A percentile compares a stretch with the other conserved stretches of the same genome.
These are phyloP conservation scores for Narcine bancroftii DNA, from an alignment of 2,113 vertebrate genomes.

Conservation along the genomic window DNA sequence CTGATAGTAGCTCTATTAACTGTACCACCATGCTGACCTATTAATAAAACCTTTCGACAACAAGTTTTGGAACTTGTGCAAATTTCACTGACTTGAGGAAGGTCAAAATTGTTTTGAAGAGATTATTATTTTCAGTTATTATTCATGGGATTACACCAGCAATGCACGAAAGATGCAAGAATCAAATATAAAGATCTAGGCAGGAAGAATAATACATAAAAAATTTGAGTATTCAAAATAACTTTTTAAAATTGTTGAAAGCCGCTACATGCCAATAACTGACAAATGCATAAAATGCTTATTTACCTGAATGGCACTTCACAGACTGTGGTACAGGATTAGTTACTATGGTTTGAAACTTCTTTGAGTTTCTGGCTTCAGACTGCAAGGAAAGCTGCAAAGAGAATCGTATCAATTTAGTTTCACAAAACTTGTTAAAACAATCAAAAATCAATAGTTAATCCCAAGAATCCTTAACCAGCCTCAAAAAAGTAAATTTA, in stretches of 20 bases:
- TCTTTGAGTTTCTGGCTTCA: conserved; percentile 3
- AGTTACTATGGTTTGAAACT: neutral
- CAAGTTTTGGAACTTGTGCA: neutral
- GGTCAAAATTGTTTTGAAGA: neutral
- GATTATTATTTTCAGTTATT: neutral
- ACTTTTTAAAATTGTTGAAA: neutral
- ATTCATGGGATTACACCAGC: neutral
- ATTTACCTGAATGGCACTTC: conserved; percentile 8
- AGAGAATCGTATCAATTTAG: conserved; percentile 3
- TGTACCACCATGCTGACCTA: too few species aligned
- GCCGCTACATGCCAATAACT: neutral
- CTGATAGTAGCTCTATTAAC: too few species aligned
- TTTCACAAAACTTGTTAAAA: neutral
- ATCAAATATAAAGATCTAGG: neutral
- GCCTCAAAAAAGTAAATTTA: neutral
- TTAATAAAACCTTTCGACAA: neutral
- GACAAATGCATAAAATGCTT: neutral
- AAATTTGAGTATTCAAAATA: neutral
- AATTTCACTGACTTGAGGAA: neutral
- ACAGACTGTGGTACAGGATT: neutral
- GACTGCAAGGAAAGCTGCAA: conserved; percentile 4
- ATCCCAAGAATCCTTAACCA: neutral
- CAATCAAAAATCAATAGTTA: neutral
- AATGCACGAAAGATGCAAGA: neutral
- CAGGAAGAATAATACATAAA: neutral